phyloP scores from a whole-genome alignment of 2,113 vertebrate genomes.

The Thomomys bottae region DNA sequence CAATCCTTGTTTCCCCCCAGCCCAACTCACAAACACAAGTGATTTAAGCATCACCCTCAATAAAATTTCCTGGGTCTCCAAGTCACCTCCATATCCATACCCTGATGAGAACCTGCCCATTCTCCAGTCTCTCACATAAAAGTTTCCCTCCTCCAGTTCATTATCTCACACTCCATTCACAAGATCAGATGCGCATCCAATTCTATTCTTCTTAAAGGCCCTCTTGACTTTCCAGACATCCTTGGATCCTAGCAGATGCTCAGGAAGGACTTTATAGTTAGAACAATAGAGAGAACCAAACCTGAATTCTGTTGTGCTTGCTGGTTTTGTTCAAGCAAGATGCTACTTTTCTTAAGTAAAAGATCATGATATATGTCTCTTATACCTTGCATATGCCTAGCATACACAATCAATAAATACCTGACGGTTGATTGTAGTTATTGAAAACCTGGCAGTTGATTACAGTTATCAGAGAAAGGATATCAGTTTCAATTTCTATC shows the following conservation, averaged over 20 bases:
- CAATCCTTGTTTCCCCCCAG: neutral
- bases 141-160: neutral
- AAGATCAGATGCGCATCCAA: neutral
- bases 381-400: neutral
- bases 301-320: neutral
- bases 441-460: conserved; percentile 18
- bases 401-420: conserved; percentile 50
- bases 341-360: neutral
- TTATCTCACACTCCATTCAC: neutral
- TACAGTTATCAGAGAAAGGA: conserved; percentile 58
- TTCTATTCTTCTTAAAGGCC: neutral
- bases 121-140: neutral
- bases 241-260: neutral
- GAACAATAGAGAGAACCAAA: neutral
- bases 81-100: neutral
- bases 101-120: neutral
- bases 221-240: neutral
- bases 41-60: neutral
- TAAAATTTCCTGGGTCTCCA: no score
- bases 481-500: neutral
- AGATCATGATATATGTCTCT: neutral
- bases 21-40: neutral
- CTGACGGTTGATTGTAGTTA: conserved; percentile 7
- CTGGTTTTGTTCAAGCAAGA: neutral
- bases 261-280: neutral